Conservation (phyloP, 2,888 invertebrate species). For the Zaprionus bogoriensis region DNA sequence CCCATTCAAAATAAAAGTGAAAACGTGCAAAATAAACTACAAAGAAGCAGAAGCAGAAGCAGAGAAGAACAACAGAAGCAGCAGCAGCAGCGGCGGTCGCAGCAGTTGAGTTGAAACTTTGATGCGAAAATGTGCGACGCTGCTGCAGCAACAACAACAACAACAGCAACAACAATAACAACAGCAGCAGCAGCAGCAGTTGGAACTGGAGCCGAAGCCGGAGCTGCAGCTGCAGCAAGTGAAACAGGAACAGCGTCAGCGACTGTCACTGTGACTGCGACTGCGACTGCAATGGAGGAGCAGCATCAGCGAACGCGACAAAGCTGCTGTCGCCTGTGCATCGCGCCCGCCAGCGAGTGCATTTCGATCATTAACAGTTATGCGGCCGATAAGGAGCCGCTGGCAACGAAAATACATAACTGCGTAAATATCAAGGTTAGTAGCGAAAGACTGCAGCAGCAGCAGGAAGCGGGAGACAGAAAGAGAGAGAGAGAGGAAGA, state of each 20-base stretch:
- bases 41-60: constrained; percentile 22
- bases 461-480: constrained; percentile 3
- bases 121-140: constrained; percentile 65
- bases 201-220: constrained; percentile 4
- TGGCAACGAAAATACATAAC: constrained; percentile 82
- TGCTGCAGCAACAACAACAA: constrained; percentile 34
- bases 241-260: constrained; percentile 5
- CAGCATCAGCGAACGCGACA: constrained; percentile 72
- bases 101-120: constrained; percentile 17
- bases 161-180: constrained; percentile 8
- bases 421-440: constrained; percentile 83
- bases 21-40: constrained; percentile 64
- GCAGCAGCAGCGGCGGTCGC: constrained; percentile 29
- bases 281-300: constrained; percentile 34
- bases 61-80: constrained; percentile 33
- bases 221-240: constrained; percentile 8
- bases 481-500: constrained; percentile 2
- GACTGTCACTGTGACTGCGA: neutral
- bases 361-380: constrained; percentile 83
- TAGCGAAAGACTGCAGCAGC: constrained; percentile 8
- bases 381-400: constrained; percentile 83
- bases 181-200: constrained; percentile 4
- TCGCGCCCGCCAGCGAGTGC: constrained; percentile 83
- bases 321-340: constrained; percentile 83
- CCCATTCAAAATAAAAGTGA: constrained; percentile 67